These are phyloP conservation scores for Trisateles emortualis DNA, from an alignment of 2,888 invertebrate genomes.

Conservation along the genomic window DNA sequence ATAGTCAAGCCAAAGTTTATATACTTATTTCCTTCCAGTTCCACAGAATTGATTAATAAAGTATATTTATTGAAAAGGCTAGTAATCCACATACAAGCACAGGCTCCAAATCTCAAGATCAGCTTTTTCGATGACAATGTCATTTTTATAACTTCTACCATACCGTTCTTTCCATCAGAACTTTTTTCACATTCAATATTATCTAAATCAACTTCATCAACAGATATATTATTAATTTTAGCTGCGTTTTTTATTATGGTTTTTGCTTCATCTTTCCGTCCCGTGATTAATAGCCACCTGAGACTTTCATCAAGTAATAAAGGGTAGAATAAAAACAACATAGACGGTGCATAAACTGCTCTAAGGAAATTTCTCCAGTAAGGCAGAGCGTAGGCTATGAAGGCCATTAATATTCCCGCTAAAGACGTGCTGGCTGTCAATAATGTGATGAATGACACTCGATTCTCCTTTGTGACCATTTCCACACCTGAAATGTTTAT, in stretches of 20 bases:
- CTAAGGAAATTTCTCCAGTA: conserved; percentile 89
- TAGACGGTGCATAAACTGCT: conserved; percentile 88
- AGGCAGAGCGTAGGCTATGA: conserved; percentile 87
- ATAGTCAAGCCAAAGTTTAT: conserved; percentile 89
- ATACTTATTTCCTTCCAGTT: conserved; percentile 90
- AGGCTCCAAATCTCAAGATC: conserved; percentile 46
- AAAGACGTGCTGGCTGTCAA: conserved; percentile 82
- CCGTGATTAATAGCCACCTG: conserved; percentile 90
- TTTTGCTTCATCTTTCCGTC: conserved; percentile 71
- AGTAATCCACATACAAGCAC: conserved; percentile 55
- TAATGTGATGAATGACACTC: conserved; percentile 60
- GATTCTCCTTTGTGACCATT: conserved; percentile 52
- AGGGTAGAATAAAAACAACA: conserved; percentile 87
- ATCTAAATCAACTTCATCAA: neutral
- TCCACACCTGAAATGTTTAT: conserved; percentile 54
- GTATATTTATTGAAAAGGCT: conserved; percentile 84
- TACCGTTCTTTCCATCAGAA: too few species aligned
- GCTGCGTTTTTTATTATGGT: neutral
- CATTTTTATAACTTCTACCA: too few species aligned
- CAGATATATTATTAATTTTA: neutral
- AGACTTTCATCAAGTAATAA: conserved; percentile 68
- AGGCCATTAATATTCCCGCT: conserved; percentile 88
- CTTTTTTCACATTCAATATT: too few species aligned
- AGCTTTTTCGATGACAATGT: conserved; percentile 30
- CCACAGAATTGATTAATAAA: conserved; percentile 89